Evolutionary conservation across 2,113 vertebrate species (phyloP).

Genomic region (Equus quagga): DNA sequence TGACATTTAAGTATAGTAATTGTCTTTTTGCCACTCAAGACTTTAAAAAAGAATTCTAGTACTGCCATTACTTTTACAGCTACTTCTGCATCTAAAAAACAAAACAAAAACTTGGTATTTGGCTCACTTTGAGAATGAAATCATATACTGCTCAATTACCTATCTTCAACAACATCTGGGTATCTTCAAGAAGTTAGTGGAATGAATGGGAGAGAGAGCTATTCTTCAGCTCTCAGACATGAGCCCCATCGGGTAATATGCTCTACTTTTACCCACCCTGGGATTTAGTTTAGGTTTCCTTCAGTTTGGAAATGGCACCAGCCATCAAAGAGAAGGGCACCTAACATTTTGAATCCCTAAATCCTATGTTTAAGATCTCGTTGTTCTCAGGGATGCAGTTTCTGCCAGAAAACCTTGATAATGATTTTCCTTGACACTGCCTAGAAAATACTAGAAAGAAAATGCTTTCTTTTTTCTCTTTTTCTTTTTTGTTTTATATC

Average conservation of each 20-base stretch:
- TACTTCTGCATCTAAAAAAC: not conserved
- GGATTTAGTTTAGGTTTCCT: conserved; percentile 64
- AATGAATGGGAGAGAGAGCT: not conserved
- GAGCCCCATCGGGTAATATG: not conserved
- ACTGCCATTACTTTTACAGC: not conserved
- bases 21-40: not conserved
- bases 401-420: conserved; percentile 81
- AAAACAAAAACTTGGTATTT: not conserved
- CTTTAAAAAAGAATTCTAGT: not conserved
- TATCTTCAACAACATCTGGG: not conserved
- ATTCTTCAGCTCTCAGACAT: not conserved
- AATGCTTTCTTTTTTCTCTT: no score
- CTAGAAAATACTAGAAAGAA: conserved; percentile 67
- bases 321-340: conserved; percentile 60
- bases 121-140: not conserved
- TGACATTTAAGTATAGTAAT: not conserved
- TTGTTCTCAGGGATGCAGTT: conserved; percentile 76
- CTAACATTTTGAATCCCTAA: conserved; percentile 58
- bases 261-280: conserved; percentile 47
- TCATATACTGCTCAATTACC: not conserved
- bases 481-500: not conserved
- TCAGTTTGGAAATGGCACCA: conserved; percentile 33
- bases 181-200: not conserved
- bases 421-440: conserved; percentile 77
- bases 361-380: conserved; percentile 73